Percentiles rank a stretch among this genome's conserved stretches.
phyloP scores from a whole-genome alignment of 2,888 invertebrate genomes.

The Tenthredo scrophulariae region DNA sequence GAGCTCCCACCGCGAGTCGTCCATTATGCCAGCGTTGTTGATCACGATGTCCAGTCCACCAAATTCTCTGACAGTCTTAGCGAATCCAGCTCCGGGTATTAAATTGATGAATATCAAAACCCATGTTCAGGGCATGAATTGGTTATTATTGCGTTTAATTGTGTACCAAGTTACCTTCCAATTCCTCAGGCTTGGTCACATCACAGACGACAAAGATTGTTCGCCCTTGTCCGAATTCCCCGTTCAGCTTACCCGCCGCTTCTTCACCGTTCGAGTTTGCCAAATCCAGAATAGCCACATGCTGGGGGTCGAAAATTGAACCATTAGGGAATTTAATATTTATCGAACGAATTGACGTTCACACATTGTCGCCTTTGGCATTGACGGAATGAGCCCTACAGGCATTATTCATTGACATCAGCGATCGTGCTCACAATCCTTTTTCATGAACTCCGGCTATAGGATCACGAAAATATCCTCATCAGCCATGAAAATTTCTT shows the following conservation, averaged over 20 bases:
- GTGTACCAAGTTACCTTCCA: slow-evolving; percentile 73
- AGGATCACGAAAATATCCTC: neutral
- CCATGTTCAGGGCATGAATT: neutral
- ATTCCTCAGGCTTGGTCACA: slow-evolving; percentile 77
- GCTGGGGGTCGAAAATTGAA: slow-evolving; percentile 57
- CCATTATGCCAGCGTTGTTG: slow-evolving; percentile 72
- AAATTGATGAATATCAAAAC: neutral
- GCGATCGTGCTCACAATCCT: neutral
- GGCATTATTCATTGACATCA: neutral
- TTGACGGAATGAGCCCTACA: neutral
- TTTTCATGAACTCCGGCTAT: neutral
- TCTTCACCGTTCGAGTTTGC: slow-evolving; percentile 75
- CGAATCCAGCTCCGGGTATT: slow-evolving; percentile 74
- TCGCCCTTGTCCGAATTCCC: slow-evolving; percentile 78
- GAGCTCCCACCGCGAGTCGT: slow-evolving; percentile 69
- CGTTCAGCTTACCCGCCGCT: slow-evolving; percentile 77
- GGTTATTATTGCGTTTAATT: neutral
- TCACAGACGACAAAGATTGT: slow-evolving; percentile 79
- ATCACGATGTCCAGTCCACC: slow-evolving; percentile 81
- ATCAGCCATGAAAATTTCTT: neutral
- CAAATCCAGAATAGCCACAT: slow-evolving; percentile 76
- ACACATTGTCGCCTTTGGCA: neutral
- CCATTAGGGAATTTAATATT: neutral
- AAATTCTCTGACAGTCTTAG: slow-evolving; percentile 76
- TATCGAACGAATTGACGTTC: neutral